Conservation (phyloP, 2,113 vertebrate species). For the Triplophysa dalaica region DNA sequence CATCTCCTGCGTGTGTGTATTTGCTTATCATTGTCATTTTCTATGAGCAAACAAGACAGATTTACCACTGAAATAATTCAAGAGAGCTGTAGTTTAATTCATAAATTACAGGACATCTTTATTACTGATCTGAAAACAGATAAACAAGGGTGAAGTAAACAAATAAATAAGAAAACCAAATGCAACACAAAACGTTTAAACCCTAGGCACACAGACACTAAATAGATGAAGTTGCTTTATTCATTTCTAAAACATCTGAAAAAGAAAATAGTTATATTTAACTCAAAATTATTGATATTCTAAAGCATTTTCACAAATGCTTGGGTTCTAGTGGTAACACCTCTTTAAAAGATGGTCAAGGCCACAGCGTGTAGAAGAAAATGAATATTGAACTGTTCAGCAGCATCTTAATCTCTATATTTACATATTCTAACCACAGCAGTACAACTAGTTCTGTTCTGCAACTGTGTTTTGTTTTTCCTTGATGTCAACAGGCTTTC, state of each 20-base stretch:
- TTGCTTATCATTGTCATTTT: slow-evolving; percentile 62
- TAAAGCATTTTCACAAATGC: background rate
- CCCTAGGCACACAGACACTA: background rate
- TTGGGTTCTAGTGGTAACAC: background rate
- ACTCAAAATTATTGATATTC: background rate
- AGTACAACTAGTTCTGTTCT: background rate
- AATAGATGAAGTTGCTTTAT: background rate
- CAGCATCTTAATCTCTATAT: background rate
- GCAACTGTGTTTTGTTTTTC: slow-evolving; percentile 33
- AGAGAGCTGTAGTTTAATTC: slow-evolving; percentile 61
- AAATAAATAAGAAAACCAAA: slow-evolving; percentile 2
- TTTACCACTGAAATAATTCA: slow-evolving; percentile 58
- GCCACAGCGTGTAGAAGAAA: background rate
- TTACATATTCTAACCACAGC: slow-evolving; percentile 5
- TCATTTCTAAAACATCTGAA: background rate
- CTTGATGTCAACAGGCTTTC: slow-evolving; percentile 27
- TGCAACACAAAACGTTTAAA: background rate
- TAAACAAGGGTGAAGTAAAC: background rate
- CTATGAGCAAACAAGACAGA: slow-evolving; percentile 55
- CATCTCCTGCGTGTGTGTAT: slow-evolving; percentile 51
- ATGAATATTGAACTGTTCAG: background rate
- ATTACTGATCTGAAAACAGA: slow-evolving; percentile 17
- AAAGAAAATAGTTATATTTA: too few species aligned
- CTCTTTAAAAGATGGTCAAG: background rate
- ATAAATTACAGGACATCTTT: slow-evolving; percentile 58